phyloP scores from a whole-genome alignment of 2,113 vertebrate genomes.

The Ameiurus melas region DNA sequence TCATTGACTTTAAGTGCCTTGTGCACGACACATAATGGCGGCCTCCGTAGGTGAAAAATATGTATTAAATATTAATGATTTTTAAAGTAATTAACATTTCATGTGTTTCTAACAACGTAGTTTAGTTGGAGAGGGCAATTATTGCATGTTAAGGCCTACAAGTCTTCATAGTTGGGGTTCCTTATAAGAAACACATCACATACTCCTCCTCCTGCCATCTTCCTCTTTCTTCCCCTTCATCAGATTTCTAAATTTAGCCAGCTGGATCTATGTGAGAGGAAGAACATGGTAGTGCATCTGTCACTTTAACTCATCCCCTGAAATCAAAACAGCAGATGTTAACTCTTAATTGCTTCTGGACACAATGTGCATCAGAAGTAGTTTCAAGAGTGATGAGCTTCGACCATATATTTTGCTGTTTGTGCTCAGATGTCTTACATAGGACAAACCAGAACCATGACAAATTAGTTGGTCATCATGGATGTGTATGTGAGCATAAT shows the following conservation, averaged over 20 bases:
- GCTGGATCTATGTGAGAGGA: not conserved
- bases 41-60: too few relatives aligned
- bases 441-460: not conserved
- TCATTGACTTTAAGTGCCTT: too few relatives aligned
- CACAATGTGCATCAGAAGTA: slow-evolving; percentile 20
- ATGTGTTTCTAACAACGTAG: too few relatives aligned
- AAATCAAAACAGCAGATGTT: slow-evolving; percentile 12
- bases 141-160: too few relatives aligned
- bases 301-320: not conserved
- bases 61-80: too few relatives aligned
- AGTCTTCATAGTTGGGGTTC: too few relatives aligned
- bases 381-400: not conserved
- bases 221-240: not conserved
- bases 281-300: not conserved
- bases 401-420: not conserved
- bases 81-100: too few relatives aligned
- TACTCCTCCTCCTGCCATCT: not conserved
- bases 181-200: not conserved
- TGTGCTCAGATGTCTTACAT: not conserved
- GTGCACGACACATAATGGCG: too few relatives aligned
- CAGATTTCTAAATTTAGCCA: not conserved
- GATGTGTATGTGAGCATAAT: not conserved
- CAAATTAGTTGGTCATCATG: not conserved
- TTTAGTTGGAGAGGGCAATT: too few relatives aligned
- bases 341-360: slow-evolving; percentile 31